A percentile compares a stretch with the other conserved stretches of the same genome.
Evolutionary conservation across 2,888 invertebrate genomes (phyloP).

Genomic region (Dicycla oo): DNA sequence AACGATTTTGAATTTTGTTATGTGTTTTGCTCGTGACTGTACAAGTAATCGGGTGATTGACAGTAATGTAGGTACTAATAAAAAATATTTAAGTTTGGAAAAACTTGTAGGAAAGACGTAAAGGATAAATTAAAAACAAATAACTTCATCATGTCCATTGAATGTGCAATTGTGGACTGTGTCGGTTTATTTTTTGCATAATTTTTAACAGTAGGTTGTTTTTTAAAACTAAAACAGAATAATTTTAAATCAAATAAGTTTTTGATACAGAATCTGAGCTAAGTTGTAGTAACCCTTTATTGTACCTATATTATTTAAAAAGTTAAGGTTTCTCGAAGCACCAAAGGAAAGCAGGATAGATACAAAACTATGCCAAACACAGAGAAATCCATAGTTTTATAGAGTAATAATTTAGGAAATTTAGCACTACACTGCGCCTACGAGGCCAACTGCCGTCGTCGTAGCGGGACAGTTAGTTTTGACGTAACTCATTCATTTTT

Average conservation of each 20-base stretch:
- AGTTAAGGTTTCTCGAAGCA: neutral
- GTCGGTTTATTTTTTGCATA: conserved; percentile 5
- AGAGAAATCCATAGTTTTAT: neutral
- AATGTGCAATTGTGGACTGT: neutral
- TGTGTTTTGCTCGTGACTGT: no score
- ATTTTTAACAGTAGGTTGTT: neutral
- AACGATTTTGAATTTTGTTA: no score
- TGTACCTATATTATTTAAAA: neutral
- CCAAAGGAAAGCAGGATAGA: neutral
- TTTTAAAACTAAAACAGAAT: neutral
- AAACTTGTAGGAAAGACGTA: conserved; percentile 22
- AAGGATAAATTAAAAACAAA: conserved; percentile 33
- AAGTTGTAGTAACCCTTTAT: neutral
- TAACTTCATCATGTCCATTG: conserved; percentile 27
- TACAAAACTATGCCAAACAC: neutral
- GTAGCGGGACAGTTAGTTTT: conserved; percentile 1
- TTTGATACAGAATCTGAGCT: neutral
- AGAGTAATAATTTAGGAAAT: neutral
- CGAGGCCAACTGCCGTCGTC: conserved; percentile 6
- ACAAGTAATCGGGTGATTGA: conserved; percentile 41
- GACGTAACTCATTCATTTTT: neutral
- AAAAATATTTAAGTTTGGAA: conserved; percentile 40
- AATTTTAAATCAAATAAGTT: neutral
- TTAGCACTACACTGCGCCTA: conserved; percentile 10
- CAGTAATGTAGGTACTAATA: conserved; percentile 51